phyloP scores from a whole-genome alignment of 2,888 invertebrate genomes.

The Ceraclea dissimilis region DNA sequence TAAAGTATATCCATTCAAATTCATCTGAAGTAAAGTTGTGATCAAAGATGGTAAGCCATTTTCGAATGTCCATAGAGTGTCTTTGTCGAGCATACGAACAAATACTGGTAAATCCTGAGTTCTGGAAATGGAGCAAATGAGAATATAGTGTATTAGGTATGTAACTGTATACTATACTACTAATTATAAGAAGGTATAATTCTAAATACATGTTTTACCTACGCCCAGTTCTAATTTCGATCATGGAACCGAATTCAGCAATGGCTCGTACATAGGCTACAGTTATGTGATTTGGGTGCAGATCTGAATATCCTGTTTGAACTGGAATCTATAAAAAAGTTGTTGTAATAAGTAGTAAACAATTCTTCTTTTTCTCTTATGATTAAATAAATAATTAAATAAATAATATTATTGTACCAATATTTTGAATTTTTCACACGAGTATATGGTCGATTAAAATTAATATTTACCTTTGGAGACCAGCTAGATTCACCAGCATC shows the following conservation, averaged over 20 bases:
- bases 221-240: slow-evolving; percentile 47
- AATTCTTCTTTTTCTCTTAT: too few species aligned
- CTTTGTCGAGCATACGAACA: slow-evolving; percentile 72
- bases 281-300: slow-evolving; percentile 52
- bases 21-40: slow-evolving; percentile 61
- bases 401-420: too few species aligned
- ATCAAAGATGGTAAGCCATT: slow-evolving; percentile 67
- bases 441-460: too few species aligned
- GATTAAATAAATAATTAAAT: too few species aligned
- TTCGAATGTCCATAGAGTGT: slow-evolving; percentile 59
- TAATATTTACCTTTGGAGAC: slow-evolving; percentile 49
- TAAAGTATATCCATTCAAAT: slow-evolving; percentile 59
- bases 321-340: slow-evolving; percentile 41
- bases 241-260: slow-evolving; percentile 52
- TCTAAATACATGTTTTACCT: too few species aligned
- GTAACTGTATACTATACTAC: too few species aligned
- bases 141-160: too few species aligned
- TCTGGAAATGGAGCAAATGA: too few species aligned
- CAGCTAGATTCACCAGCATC: slow-evolving; percentile 73
- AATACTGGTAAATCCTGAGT: slow-evolving; percentile 65
- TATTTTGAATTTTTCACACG: too few species aligned
- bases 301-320: slow-evolving; percentile 46
- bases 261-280: slow-evolving; percentile 49
- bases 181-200: too few species aligned
- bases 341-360: too few species aligned